phyloP scores from a whole-genome alignment of 2,113 vertebrate genomes.

The Erythrocercus mccallii region DNA sequence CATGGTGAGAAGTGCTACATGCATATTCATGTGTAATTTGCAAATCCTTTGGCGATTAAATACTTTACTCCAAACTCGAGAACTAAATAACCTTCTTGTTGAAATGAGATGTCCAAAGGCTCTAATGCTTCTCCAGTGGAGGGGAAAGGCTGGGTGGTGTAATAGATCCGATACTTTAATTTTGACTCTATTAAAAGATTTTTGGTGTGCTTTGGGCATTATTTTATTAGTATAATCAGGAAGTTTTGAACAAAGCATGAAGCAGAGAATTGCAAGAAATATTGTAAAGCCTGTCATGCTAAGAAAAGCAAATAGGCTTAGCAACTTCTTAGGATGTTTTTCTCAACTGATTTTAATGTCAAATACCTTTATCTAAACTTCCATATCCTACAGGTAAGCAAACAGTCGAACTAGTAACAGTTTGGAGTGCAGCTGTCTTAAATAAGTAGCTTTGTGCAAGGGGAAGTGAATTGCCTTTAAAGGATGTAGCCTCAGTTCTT shows the following conservation, averaged over 20 bases:
- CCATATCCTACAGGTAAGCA: neutral
- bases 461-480: neutral
- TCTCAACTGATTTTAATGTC: neutral
- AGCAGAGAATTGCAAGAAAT: neutral
- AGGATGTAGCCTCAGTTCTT: neutral
- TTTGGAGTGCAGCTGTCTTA: neutral
- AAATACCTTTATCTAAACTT: neutral
- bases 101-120: constrained; percentile 51
- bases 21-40: constrained; percentile 60
- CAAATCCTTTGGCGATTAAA: constrained; percentile 54
- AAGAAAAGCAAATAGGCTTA: neutral
- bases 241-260: neutral
- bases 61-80: constrained; percentile 36
- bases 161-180: constrained; percentile 22
- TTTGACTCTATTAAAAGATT: constrained; percentile 23
- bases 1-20: constrained; percentile 46
- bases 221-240: constrained; percentile 15
- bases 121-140: neutral
- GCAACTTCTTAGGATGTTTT: neutral
- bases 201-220: neutral
- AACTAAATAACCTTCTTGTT: constrained; percentile 43
- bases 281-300: neutral
- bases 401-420: neutral
- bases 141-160: constrained; percentile 16
- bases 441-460: neutral